Evolutionary conservation across 2,888 invertebrate species (phyloP), one percentile per base, ranked within the genome.

Genomic region (Nemotelus nigrinus): DNA sequence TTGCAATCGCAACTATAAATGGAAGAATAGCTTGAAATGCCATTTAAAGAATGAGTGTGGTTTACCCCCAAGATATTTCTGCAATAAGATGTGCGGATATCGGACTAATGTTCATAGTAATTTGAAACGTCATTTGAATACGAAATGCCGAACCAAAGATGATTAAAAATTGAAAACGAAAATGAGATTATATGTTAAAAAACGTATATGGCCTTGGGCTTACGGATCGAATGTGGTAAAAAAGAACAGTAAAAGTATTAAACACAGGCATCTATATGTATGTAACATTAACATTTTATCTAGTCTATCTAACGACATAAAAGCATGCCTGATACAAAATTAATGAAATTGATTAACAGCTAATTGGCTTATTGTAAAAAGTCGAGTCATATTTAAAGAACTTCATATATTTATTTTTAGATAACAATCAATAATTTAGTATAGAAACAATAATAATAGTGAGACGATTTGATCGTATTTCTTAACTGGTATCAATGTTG

Each of bases 1-100:
- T 81, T 94, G 94, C 85, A 90, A 91, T 83, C 90, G 93, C 85
- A 91, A 91, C 82, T 94, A 94, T 86, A 91, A 92, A 81, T 92
- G 92, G 87, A 92, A 92, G 86, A 92, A 92, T 82, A 92, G 93
- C 44, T 90, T 94, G 82, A 89, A 91, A 83, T 90, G 93, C 82
- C 94, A 94, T 84, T 87, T 92, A 74, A 92, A 91, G 60, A 90
- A 90, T 81, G 92, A 92, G 83, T 92, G 92, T 82, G 91, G 91
- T 2, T 88, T 90, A 84, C 91, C 91, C 79, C 87, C 87, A 0
- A 85, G 87, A 57, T 87, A 86, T 77, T 87, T 86, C 80, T 87
- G 87, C 81, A 86, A 85, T 80, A 87, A 87, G 82, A 84, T 87
- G 80, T 87, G 87, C 80, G 87, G 87, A 63, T 87, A 87, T 80